phyloP scores from a whole-genome alignment of 2,888 invertebrate genomes.

The Chaetogeoica ovagalla region DNA sequence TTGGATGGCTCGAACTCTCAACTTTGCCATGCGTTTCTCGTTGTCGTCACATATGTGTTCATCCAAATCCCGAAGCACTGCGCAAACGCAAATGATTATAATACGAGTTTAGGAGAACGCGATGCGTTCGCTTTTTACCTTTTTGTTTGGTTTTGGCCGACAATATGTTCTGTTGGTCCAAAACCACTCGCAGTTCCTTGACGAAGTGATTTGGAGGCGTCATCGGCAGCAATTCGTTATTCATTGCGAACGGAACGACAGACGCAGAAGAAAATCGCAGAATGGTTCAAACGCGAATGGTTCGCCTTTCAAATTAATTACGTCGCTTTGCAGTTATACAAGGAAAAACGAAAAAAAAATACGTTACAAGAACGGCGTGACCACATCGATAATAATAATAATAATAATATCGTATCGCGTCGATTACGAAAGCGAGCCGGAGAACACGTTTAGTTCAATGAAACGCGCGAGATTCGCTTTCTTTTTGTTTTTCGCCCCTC shows the following conservation, averaged over 20 bases:
- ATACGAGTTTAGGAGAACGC: neutral
- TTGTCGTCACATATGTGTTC: constrained; percentile 59
- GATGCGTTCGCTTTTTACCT: constrained; percentile 59
- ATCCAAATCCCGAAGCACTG: constrained; percentile 66
- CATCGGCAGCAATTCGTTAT: constrained; percentile 18
- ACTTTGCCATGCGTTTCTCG: constrained; percentile 57
- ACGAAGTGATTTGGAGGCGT: constrained; percentile 46
- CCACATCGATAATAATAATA: neutral
- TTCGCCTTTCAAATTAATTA: neutral
- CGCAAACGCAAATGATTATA: neutral
- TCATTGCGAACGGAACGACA: neutral
- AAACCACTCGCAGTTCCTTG: constrained; percentile 66
- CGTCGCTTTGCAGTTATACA: neutral
- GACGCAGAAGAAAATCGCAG: neutral
- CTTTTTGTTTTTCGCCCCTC: no score
- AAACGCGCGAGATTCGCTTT: no score
- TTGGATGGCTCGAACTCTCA: constrained; percentile 66
- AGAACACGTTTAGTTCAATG: no score
- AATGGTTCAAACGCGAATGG: neutral
- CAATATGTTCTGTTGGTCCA: constrained; percentile 67
- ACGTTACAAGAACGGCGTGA: constrained; percentile 31
- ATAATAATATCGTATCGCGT: neutral
- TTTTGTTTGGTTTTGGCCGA: constrained; percentile 67
- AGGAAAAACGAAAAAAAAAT: constrained; percentile 21
- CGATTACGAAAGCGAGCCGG: no score